phyloP scores from a whole-genome alignment of 2,113 vertebrate genomes.

The Ptilorrhoa leucosticta region DNA sequence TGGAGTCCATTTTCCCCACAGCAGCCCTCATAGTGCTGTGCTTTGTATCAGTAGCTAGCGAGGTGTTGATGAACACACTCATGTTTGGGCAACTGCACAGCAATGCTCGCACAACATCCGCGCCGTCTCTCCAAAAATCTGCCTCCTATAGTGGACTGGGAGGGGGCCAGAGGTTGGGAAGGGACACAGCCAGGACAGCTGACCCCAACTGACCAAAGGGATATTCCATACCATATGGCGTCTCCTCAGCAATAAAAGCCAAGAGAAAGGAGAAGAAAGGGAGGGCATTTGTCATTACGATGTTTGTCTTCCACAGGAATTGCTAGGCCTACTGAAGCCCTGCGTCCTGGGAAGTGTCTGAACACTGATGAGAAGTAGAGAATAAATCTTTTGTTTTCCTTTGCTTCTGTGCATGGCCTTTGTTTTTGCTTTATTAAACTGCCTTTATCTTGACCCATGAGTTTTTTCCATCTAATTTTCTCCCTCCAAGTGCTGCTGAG shows the following conservation, averaged over 20 bases:
- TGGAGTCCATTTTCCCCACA: neutral
- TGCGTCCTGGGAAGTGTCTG: neutral
- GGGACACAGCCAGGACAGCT: neutral
- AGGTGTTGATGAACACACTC: neutral
- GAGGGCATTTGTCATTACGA: neutral
- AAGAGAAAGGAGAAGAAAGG: neutral
- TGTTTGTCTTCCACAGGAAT: neutral
- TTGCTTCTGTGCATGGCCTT: neutral
- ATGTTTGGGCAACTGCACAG: neutral
- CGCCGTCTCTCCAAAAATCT: neutral
- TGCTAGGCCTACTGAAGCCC: neutral
- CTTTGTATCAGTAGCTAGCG: neutral
- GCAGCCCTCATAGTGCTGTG: neutral
- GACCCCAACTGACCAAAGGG: neutral
- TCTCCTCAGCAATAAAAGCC: neutral
- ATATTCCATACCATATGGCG: neutral
- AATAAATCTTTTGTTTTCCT: neutral
- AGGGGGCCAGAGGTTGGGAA: neutral
- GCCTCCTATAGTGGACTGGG: neutral
- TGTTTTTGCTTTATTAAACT: neutral
- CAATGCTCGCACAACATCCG: fast-evolving
- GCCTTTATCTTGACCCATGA: neutral
- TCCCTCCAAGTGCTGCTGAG: neutral
- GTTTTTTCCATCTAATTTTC: neutral
- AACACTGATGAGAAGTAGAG: neutral